Base-by-base conservation (phyloP, 2,113 vertebrate species). In the Telmatochromis brachygnathus region DNA sequence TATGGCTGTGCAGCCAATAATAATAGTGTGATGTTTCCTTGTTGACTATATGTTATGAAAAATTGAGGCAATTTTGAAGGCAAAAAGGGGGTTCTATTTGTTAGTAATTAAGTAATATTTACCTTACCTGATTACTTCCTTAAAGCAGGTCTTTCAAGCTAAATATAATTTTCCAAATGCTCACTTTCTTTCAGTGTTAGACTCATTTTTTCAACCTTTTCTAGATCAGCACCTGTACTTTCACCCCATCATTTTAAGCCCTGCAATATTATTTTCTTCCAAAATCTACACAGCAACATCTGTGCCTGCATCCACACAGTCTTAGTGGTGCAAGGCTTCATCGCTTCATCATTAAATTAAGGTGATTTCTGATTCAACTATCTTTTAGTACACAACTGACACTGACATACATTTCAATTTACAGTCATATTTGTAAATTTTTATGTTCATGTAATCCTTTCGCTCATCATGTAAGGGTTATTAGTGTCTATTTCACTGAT, bases 401-500 rank as follows among this genome's bases (percentile, higher is more conserved):
- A 39, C 23, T 8, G 82, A 88, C 68, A 90, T 87, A 94, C 77
- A 56, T 81, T 73, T 79, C 81, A 79, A 91, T 95, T 93, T 90
- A 93, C 85, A 87, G 73, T 84, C 85, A 79, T 84, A 81, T 85
- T 75, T 82, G 53, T 89, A 83, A 23, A 56, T 89, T 89, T 85
- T 91, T 85, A 90, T 75, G 80, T 60, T 45, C 81, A 62, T 85
- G 77, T 84, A 84, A 82, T 86, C 84, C 84, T 62, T 80, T 80
- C 54, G 35, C 81, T 81, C 70, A 86, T 94, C 87, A 91, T 91
- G 88, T 86, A 26, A 56, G 81, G 88, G 54, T 89, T 89, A 93
- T 94, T 92, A 94, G 85, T 45, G 89, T 90, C 89, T 92, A 82
- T 91, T 89, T 89, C 91, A 62, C 17, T 58, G 81, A 88, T 45